These are phyloP conservation scores for Myzus persicae DNA, from an alignment of 1,140 invertebrate species.

Conservation along the genomic window DNA sequence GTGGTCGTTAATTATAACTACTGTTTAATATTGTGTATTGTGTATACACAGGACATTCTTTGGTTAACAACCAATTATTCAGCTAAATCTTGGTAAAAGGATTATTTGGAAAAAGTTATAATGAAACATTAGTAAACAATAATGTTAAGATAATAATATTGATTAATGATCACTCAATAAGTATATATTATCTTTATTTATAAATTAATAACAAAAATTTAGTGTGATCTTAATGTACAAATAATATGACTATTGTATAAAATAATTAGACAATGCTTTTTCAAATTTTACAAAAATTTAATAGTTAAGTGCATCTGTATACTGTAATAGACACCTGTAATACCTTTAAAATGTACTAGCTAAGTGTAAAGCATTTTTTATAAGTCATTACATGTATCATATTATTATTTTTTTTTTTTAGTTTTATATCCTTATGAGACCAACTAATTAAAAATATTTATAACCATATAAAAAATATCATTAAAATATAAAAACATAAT, in stretches of 20 bases:
- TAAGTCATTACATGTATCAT: not conserved
- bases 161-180: not conserved
- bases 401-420: not conserved
- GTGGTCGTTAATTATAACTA: not conserved
- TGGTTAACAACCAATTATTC: not conserved
- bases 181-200: not conserved
- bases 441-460: not conserved
- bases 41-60: too few species aligned
- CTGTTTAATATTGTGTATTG: too few species aligned
- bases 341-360: not conserved
- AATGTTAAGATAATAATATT: not conserved
- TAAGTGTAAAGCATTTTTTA: not conserved
- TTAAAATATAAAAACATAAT: slow-evolving; percentile 1
- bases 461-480: not conserved
- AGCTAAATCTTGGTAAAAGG: not conserved
- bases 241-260: not conserved
- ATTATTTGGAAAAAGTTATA: not conserved
- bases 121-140: not conserved
- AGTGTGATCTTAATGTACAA: not conserved
- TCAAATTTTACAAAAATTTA: not conserved
- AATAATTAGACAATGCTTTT: not conserved
- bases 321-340: not conserved
- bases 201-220: not conserved
- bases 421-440: not conserved
- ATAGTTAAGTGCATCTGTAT: not conserved